Percentiles rank a stretch among this genome's conserved stretches.
These are phyloP conservation scores for Cydia amplana DNA, from an alignment of 1,140 invertebrate species.

Conservation along the genomic window DNA sequence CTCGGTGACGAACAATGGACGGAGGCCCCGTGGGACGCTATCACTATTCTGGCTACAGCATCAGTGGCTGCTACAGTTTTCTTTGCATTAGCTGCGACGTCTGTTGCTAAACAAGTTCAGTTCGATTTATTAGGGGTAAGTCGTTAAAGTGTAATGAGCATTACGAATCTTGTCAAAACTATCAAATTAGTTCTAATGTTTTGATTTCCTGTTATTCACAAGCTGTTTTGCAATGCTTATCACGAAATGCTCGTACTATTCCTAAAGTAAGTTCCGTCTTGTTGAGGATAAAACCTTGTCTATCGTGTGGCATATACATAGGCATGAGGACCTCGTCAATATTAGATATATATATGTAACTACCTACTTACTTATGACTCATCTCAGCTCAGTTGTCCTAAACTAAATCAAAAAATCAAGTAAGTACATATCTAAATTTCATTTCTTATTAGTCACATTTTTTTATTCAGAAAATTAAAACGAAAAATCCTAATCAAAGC, in stretches of 20 bases:
- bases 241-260: constrained; percentile 28
- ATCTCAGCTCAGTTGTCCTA: neutral
- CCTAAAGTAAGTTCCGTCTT: constrained; percentile 25
- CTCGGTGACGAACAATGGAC: constrained; percentile 39
- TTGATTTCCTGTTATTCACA: constrained; percentile 22
- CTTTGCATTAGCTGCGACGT: constrained; percentile 44
- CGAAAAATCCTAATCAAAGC: too few relatives aligned
- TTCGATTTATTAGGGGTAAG: constrained; percentile 59
- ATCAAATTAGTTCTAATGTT: too few relatives aligned
- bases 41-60: constrained; percentile 37
- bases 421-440: too few relatives aligned
- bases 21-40: constrained; percentile 46
- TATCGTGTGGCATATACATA: neutral
- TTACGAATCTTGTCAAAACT: too few relatives aligned
- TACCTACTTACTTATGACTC: neutral
- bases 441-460: too few relatives aligned
- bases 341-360: neutral
- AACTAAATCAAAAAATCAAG: too few relatives aligned
- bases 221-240: neutral
- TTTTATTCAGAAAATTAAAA: too few relatives aligned
- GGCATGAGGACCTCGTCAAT: neutral
- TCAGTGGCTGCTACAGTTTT: constrained; percentile 40
- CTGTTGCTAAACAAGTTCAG: constrained; percentile 60
- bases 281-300: constrained; percentile 10
- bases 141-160: neutral